Conservation (phyloP, 2,888 invertebrate genomes). For the Scaptomyza tumidula region DNA sequence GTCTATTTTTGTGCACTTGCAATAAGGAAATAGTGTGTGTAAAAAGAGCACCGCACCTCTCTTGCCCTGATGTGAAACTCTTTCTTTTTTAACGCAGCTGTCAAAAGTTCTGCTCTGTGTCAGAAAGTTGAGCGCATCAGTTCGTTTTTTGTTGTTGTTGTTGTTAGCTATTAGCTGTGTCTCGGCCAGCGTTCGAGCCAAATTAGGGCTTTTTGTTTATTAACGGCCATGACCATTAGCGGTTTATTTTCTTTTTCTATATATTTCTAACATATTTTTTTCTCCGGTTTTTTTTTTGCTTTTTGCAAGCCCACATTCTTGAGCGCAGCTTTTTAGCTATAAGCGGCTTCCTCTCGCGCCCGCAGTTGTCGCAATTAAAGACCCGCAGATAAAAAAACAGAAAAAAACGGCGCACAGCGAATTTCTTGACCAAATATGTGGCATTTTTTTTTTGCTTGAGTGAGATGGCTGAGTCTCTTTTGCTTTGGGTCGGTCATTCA, state of each 20-base stretch:
- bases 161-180: constrained; percentile 42
- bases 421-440: constrained; percentile 73
- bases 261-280: constrained; percentile 20
- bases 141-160: constrained; percentile 10
- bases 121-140: constrained; percentile 22
- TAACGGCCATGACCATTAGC: constrained; percentile 75
- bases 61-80: background rate
- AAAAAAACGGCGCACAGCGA: constrained; percentile 40
- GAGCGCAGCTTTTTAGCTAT: constrained; percentile 29
- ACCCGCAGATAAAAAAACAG: constrained; percentile 48
- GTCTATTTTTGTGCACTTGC: constrained; percentile 47
- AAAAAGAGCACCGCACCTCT: constrained; percentile 1
- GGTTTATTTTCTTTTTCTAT: constrained; percentile 54
- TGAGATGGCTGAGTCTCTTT: constrained; percentile 17
- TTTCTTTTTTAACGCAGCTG: background rate
- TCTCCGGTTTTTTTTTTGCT: constrained; percentile 6
- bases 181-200: constrained; percentile 48
- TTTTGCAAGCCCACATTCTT: constrained; percentile 56
- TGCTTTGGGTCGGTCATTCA: constrained; percentile 42
- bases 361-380: constrained; percentile 55
- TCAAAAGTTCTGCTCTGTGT: constrained; percentile 1
- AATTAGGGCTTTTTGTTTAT: constrained; percentile 73
- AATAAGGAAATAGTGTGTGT: constrained; percentile 41
- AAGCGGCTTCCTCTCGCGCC: constrained; percentile 62
- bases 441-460: constrained; percentile 35